Percentiles rank a stretch among this genome's conserved stretches.
phyloP scores from a whole-genome alignment of 2,113 vertebrate species.

The Seriola rivoliana region DNA sequence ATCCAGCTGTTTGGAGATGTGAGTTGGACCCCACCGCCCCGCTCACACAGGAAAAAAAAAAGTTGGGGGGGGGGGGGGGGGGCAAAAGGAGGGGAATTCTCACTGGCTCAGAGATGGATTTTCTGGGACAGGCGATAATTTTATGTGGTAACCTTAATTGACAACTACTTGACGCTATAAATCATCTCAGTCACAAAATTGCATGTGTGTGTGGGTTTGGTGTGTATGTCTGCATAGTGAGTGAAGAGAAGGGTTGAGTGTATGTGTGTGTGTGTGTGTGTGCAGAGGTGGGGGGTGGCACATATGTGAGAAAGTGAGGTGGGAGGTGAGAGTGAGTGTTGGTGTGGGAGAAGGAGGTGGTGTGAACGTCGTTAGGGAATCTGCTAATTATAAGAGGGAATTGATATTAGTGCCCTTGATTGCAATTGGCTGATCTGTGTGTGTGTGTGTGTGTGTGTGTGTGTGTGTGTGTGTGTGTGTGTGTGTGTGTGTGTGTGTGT shows the following conservation, averaged over 20 bases:
- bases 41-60: slow-evolving; percentile 21
- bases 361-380: slow-evolving; percentile 80
- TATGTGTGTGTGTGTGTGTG: slow-evolving; percentile 19
- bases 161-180: slow-evolving; percentile 87
- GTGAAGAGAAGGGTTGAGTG: slow-evolving; percentile 31
- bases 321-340: slow-evolving; percentile 72
- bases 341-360: slow-evolving; percentile 57
- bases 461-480: neutral
- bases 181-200: slow-evolving; percentile 77
- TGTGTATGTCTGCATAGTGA: slow-evolving; percentile 20
- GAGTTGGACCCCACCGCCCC: slow-evolving; percentile 35
- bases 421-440: slow-evolving; percentile 61
- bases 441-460: slow-evolving; percentile 27
- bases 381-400: slow-evolving; percentile 88
- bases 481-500: neutral
- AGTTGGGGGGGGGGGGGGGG: neutral
- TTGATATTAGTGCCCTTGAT: slow-evolving; percentile 87
- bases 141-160: slow-evolving; percentile 88
- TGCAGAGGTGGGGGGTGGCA: slow-evolving; percentile 11
- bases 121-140: slow-evolving; percentile 85
- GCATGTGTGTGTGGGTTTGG: slow-evolving; percentile 33
- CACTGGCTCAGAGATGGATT: slow-evolving; percentile 75
- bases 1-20: slow-evolving; percentile 43
- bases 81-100: slow-evolving; percentile 50
- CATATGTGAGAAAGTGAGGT: slow-evolving; percentile 58